Conservation (phyloP, 2,888 invertebrate genomes). For the Gari tellinella region DNA sequence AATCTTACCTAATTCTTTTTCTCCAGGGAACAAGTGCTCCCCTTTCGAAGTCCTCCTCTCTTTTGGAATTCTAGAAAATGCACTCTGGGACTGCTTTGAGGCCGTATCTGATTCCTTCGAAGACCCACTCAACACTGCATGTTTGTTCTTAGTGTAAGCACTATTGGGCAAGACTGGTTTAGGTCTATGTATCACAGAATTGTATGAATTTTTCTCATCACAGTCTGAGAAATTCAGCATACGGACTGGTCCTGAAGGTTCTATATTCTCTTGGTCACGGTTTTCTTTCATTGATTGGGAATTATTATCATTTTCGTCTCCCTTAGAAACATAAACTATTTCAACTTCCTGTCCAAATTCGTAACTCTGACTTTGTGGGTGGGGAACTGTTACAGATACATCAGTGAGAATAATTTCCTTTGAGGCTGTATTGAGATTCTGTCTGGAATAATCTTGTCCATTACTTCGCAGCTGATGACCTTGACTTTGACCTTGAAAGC, state of each 20-base stretch:
- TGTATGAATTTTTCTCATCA: slow-evolving; percentile 43
- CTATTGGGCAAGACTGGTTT: slow-evolving; percentile 58
- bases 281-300: slow-evolving; percentile 13
- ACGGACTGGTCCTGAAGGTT: slow-evolving; percentile 57
- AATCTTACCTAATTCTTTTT: slow-evolving; percentile 59
- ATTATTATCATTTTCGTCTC: slow-evolving; percentile 25
- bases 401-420: slow-evolving; percentile 50
- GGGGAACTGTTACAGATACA: slow-evolving; percentile 37
- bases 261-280: slow-evolving; percentile 51
- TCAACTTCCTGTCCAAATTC: slow-evolving; percentile 57
- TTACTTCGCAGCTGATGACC: too few relatives aligned
- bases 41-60: slow-evolving; percentile 35
- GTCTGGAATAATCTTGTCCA: too few relatives aligned
- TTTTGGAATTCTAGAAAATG: slow-evolving; percentile 54
- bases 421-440: not conserved
- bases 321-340: slow-evolving; percentile 38
- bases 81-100: slow-evolving; percentile 48
- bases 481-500: too few relatives aligned
- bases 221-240: slow-evolving; percentile 49
- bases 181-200: slow-evolving; percentile 56
- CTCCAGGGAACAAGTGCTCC: slow-evolving; percentile 59
- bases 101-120: slow-evolving; percentile 45
- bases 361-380: slow-evolving; percentile 18
- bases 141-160: slow-evolving; percentile 31
- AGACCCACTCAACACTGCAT: slow-evolving; percentile 10